Evolutionary conservation across 2,888 invertebrate genomes (phyloP).

Genomic region (Sepiola atlantica): DNA sequence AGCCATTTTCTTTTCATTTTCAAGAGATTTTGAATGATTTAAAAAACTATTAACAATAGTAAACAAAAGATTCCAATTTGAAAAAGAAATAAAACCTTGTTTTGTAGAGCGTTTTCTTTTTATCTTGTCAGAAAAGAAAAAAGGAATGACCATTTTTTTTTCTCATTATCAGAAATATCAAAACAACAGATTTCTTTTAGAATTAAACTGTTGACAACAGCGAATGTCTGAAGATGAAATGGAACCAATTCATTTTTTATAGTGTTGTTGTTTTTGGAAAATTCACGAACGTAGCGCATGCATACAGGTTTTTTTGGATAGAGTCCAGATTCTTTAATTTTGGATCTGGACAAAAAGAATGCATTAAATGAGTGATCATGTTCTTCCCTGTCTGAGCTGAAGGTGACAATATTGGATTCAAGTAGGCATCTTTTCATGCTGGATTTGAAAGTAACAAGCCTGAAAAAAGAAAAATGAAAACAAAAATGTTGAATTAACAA

Average conservation of each 20-base stretch:
- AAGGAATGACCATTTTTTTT: neutral
- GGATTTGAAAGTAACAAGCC: slow-evolving; percentile 73
- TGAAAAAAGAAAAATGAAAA: slow-evolving; percentile 56
- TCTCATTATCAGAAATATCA: neutral
- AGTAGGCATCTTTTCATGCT: slow-evolving; percentile 68
- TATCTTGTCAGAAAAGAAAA: neutral
- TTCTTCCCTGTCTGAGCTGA: neutral
- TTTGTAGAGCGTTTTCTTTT: neutral
- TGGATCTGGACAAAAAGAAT: neutral
- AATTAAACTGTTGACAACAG: neutral
- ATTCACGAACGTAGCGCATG: neutral
- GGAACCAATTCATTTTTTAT: neutral
- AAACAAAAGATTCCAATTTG: no score
- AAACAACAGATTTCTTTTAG: neutral
- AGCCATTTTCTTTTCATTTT: no score
- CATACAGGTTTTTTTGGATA: neutral
- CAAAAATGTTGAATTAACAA: neutral
- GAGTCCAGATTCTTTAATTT: neutral
- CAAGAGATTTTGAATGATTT: neutral
- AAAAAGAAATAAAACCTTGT: no score
- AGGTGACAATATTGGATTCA: neutral
- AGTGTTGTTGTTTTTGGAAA: neutral
- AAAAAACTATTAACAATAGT: neutral
- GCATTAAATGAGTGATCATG: neutral
- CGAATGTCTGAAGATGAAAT: neutral